phyloP scores from a whole-genome alignment of 2,797 vertebrate genomes.

The Parambassis ranga region DNA sequence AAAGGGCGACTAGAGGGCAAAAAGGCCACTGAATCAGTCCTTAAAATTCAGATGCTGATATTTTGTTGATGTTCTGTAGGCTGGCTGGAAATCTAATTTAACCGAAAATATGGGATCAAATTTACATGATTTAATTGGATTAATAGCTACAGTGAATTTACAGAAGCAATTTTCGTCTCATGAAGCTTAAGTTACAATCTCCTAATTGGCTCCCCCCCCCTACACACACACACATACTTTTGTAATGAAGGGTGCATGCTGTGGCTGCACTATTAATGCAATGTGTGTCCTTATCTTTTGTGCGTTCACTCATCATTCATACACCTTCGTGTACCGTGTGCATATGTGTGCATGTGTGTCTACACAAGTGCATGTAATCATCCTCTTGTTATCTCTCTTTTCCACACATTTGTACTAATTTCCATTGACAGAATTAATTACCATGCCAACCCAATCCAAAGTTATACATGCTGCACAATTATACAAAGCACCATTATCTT shows the following conservation, averaged over 20 bases:
- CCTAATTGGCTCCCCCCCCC: not conserved
- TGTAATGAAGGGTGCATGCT: slow-evolving; percentile 15
- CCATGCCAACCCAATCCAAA: slow-evolving; percentile 3
- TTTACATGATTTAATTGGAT: not conserved
- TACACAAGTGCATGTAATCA: slow-evolving; percentile 7
- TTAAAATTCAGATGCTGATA: not conserved
- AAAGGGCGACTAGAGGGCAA: slow-evolving; percentile 16
- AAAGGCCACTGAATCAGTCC: not conserved
- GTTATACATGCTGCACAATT: slow-evolving; percentile 12
- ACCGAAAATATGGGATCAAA: not conserved
- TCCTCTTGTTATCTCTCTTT: slow-evolving; percentile 47
- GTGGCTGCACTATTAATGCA: slow-evolving; percentile 12
- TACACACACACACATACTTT: not conserved
- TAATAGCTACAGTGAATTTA: not conserved
- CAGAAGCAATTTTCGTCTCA: not conserved
- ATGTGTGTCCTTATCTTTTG: slow-evolving; percentile 34
- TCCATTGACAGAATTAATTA: slow-evolving; percentile 56
- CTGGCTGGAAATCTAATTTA: not conserved
- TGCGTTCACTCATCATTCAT: slow-evolving; percentile 19
- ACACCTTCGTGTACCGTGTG: slow-evolving; percentile 15
- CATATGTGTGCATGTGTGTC: not conserved
- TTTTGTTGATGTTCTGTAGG: not conserved
- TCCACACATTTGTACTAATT: slow-evolving; percentile 58
- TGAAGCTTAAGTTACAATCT: not conserved
- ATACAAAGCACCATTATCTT: slow-evolving; percentile 46